A percentile compares a stretch with the other conserved stretches of the same genome.
Evolutionary conservation across 2,797 vertebrate species (phyloP).

Genomic region (Gephyroberyx darwinii): DNA sequence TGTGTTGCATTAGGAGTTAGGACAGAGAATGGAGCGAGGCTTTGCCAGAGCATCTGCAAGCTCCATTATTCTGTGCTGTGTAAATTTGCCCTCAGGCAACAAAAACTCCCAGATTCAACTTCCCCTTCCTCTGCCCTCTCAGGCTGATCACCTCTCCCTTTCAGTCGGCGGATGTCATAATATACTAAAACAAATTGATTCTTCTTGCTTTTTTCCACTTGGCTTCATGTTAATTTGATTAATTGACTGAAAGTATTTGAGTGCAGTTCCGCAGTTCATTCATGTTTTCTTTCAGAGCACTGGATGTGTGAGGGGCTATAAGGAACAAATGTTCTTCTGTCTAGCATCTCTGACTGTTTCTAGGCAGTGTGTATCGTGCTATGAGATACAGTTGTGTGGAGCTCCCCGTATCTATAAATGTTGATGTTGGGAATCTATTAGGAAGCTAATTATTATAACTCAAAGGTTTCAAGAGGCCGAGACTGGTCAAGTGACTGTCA

Average conservation of each 20-base stretch:
- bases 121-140: slow-evolving; percentile 68
- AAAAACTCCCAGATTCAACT: slow-evolving; percentile 50
- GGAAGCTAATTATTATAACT: slow-evolving; percentile 9
- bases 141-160: slow-evolving; percentile 44
- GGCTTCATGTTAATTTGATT: slow-evolving; percentile 60
- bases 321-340: slow-evolving; percentile 10
- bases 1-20: slow-evolving; percentile 8
- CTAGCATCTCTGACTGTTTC: not conserved
- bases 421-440: not conserved
- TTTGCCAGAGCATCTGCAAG: slow-evolving; percentile 22
- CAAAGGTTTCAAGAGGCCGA: slow-evolving; percentile 14
- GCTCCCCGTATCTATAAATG: not conserved
- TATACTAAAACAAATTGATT: slow-evolving; percentile 73
- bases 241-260: slow-evolving; percentile 53
- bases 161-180: slow-evolving; percentile 64
- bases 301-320: not conserved
- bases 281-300: slow-evolving; percentile 33
- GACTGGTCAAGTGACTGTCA: slow-evolving; percentile 28
- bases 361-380: not conserved
- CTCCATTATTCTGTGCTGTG: slow-evolving; percentile 54
- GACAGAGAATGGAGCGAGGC: not conserved
- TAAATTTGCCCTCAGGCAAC: slow-evolving; percentile 43
- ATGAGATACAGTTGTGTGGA: not conserved
- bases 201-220: slow-evolving; percentile 60
- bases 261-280: slow-evolving; percentile 35